A percentile compares a stretch with the other conserved stretches of the same genome.
These are phyloP conservation scores for Perizoma flavofasciatum DNA, from an alignment of 2,888 invertebrate species.

Conservation along the genomic window DNA sequence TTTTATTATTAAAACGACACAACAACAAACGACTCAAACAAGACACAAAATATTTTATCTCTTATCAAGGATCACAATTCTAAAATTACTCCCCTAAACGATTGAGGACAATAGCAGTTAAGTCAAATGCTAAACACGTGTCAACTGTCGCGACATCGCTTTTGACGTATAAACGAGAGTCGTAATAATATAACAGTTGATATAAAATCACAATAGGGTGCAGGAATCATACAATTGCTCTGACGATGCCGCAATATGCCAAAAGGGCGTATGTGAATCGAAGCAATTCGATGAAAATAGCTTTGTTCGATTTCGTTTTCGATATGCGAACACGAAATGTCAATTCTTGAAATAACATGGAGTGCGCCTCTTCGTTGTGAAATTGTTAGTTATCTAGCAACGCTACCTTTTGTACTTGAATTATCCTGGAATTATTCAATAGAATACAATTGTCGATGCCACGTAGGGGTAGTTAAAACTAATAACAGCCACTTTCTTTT, in stretches of 20 bases:
- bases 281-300: constrained; percentile 21
- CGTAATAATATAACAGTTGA: constrained; percentile 73
- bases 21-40: background rate
- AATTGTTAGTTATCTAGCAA: too few species aligned
- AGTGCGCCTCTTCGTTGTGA: background rate
- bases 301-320: constrained; percentile 16
- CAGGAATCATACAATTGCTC: constrained; percentile 33
- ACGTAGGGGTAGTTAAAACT: too few species aligned
- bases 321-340: constrained; percentile 20
- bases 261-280: constrained; percentile 25
- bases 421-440: too few species aligned
- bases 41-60: constrained; percentile 35
- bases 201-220: constrained; percentile 63
- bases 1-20: constrained; percentile 1
- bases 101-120: constrained; percentile 70
- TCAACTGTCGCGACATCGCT: constrained; percentile 73
- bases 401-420: too few species aligned
- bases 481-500: too few species aligned
- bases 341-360: constrained; percentile 3
- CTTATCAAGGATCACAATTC: constrained; percentile 37
- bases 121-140: constrained; percentile 80
- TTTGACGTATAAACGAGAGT: constrained; percentile 68
- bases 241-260: constrained; percentile 9
- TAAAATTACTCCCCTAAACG: constrained; percentile 63
- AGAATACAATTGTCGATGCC: too few species aligned